phyloP scores from a whole-genome alignment of 2,797 vertebrate genomes.

The Brachyalestes nurse region DNA sequence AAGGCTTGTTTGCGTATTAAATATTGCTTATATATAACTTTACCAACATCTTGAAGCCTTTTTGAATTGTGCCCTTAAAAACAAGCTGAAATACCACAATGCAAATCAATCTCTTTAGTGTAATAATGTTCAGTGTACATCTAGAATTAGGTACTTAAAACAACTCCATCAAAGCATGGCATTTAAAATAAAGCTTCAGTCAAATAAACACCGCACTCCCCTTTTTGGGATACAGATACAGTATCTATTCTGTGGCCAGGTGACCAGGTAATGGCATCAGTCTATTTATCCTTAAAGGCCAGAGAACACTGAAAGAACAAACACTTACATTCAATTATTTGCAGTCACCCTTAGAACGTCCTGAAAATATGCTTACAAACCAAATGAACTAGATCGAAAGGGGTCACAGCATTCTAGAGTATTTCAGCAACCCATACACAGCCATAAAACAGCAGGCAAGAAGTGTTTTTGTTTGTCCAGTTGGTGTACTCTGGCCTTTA shows the following conservation, averaged over 20 bases:
- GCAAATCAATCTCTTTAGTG: not conserved
- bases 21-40: not conserved
- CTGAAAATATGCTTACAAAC: too few species aligned
- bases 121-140: not conserved
- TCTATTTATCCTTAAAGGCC: too few species aligned
- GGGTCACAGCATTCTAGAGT: too few species aligned
- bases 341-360: too few species aligned
- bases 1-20: not conserved
- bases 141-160: not conserved
- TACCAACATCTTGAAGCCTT: not conserved
- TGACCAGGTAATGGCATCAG: too few species aligned
- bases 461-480: too few species aligned
- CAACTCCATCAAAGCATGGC: not conserved
- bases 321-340: too few species aligned
- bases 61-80: not conserved
- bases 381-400: too few species aligned
- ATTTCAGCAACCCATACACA: too few species aligned
- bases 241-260: too few species aligned
- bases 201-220: conserved; percentile 8
- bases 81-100: not conserved
- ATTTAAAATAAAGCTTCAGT: not conserved
- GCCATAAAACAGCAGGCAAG: too few species aligned
- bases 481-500: not conserved
- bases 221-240: not conserved
- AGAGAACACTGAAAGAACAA: too few species aligned